A percentile compares a stretch with the other conserved stretches of the same genome.
Evolutionary conservation across 2,797 vertebrate genomes (phyloP).

Genomic region (Danio aesculapii): DNA sequence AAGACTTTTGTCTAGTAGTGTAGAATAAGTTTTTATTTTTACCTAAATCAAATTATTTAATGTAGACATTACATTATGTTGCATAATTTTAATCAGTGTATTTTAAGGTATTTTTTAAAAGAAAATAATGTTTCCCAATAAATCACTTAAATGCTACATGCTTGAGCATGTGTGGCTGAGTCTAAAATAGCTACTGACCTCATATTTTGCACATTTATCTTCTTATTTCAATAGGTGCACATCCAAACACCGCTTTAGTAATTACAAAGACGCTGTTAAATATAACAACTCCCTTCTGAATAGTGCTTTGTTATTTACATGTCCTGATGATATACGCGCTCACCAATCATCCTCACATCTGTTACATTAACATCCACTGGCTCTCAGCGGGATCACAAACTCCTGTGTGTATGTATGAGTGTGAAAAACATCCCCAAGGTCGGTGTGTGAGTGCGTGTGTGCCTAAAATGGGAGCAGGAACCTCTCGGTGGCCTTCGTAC

Average conservation of each 20-base stretch:
- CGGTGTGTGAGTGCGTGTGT: constrained; percentile 40
- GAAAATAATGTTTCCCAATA: too few species aligned
- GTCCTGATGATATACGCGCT: constrained; percentile 51
- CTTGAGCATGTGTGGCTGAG: too few species aligned
- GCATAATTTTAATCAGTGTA: too few species aligned
- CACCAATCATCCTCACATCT: constrained; percentile 43
- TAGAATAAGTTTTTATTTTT: too few species aligned
- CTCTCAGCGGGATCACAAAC: constrained; percentile 41
- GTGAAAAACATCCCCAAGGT: constrained; percentile 60
- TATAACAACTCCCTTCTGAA: constrained; percentile 2
- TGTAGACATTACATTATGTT: too few species aligned
- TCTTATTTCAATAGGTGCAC: background rate
- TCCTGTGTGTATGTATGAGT: constrained; percentile 45
- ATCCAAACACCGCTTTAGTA: background rate
- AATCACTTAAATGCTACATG: too few species aligned
- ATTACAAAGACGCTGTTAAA: constrained; percentile 2
- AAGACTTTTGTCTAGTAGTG: too few species aligned
- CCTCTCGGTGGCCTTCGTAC: constrained; percentile 49
- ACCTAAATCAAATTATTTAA: too few species aligned
- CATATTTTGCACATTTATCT: background rate
- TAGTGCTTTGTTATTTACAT: constrained; percentile 43
- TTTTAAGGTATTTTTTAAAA: too few species aligned
- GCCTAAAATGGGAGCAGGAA: constrained; percentile 43
- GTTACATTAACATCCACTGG: constrained; percentile 59
- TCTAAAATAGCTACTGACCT: too few species aligned